These are phyloP conservation scores for Heliornis fulica DNA, from an alignment of 2,113 vertebrate species.

Conservation along the genomic window DNA sequence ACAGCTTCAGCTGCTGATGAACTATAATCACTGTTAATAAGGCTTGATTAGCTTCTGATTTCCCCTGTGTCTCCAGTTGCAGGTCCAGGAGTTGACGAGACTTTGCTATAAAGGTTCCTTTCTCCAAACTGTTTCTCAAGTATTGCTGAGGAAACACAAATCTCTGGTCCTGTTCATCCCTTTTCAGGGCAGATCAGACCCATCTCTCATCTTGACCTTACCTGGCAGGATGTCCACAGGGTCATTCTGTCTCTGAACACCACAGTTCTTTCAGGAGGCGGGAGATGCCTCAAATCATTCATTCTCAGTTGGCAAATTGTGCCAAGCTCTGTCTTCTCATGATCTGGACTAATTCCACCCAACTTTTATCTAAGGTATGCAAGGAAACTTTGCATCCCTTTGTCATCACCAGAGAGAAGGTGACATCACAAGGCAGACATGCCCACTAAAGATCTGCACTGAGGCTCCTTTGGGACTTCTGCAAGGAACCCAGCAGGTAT, in stretches of 20 bases:
- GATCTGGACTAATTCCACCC: background rate
- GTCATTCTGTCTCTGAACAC: background rate
- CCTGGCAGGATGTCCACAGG: background rate
- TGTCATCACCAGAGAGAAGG: background rate
- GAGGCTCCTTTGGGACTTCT: background rate
- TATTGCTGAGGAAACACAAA: background rate
- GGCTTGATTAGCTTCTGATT: background rate
- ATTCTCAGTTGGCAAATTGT: background rate
- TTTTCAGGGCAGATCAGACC: background rate
- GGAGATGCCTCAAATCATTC: background rate
- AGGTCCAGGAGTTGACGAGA: background rate
- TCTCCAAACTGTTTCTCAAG: background rate
- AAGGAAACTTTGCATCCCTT: background rate
- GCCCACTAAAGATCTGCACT: background rate
- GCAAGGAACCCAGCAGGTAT: fast-evolving
- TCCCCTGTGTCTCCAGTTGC: background rate
- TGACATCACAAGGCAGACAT: background rate
- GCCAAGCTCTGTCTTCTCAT: background rate
- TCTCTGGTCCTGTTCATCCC: background rate
- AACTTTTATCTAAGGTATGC: background rate
- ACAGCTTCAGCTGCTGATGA: background rate
- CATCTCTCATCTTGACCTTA: background rate
- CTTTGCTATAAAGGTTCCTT: background rate
- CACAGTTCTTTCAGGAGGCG: background rate
- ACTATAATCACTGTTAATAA: background rate